A percentile compares a stretch with the other conserved stretches of the same genome.
Evolutionary conservation across 2,888 invertebrate genomes (phyloP).

Genomic region (Biston stratarius): DNA sequence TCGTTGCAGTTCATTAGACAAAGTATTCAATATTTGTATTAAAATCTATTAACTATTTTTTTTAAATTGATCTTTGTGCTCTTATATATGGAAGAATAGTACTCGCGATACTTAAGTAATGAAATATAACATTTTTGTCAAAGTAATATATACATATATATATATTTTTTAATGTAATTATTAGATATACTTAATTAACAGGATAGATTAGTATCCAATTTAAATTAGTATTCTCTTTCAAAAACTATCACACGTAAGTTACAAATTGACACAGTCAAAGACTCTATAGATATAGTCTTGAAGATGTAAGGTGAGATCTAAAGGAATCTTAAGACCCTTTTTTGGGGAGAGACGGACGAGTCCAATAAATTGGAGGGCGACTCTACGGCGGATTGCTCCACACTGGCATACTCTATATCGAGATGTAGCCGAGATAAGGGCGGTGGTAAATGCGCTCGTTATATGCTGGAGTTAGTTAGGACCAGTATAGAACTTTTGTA

Average conservation of each 20-base stretch:
- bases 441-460: conserved; percentile 43
- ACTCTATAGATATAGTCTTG: conserved; percentile 53
- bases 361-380: conserved; percentile 81
- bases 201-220: too few species aligned
- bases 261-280: conserved; percentile 34
- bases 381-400: conserved; percentile 58
- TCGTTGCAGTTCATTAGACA: too few species aligned
- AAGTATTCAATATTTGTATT: too few species aligned
- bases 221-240: too few species aligned
- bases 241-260: conserved; percentile 35
- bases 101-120: too few species aligned
- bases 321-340: conserved; percentile 77
- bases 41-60: too few species aligned
- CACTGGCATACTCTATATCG: conserved; percentile 35
- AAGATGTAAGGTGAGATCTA: conserved; percentile 64
- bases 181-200: too few species aligned
- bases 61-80: too few species aligned
- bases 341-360: conserved; percentile 72
- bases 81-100: too few species aligned
- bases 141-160: too few species aligned
- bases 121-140: too few species aligned
- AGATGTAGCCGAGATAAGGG: conserved; percentile 37
- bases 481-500: background rate
- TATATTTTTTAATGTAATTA: too few species aligned
- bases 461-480: background rate